Conservation (phyloP, 2,888 invertebrate species). For the Epistrophella euchroma region DNA sequence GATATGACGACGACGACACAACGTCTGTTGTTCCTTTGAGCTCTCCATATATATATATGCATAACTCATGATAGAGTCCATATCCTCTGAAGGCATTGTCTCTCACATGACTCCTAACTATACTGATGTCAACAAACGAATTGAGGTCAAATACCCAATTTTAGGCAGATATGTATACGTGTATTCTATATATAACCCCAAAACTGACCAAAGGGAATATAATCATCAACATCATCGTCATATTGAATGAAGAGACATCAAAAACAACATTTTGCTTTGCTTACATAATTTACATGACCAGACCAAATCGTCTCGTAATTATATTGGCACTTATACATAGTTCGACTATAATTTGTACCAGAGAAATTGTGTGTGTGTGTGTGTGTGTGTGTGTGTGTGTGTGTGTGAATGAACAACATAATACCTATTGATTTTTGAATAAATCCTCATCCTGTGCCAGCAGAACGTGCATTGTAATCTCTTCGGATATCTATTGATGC, state of each 20-base stretch:
- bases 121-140: conserved; percentile 3
- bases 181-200: background rate
- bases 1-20: background rate
- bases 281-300: conserved; percentile 28
- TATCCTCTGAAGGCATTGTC: background rate
- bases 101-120: background rate
- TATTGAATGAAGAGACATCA: conserved; percentile 33
- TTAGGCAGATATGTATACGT: background rate
- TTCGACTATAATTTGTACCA: conserved; percentile 27
- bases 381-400: conserved; percentile 8
- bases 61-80: background rate
- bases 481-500: conserved; percentile 11
- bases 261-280: conserved; percentile 2
- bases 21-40: background rate
- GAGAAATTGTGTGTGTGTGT: conserved; percentile 27
- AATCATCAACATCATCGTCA: conserved; percentile 11
- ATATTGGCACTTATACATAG: conserved; percentile 59
- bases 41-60: background rate
- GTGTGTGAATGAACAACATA: background rate
- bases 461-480: conserved; percentile 21
- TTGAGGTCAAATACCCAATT: conserved; percentile 15
- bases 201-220: conserved; percentile 28
- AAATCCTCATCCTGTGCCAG: background rate
- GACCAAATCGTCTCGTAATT: conserved; percentile 29
- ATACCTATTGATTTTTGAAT: conserved; percentile 22